Percentiles rank a stretch among this genome's conserved stretches.
phyloP scores from a whole-genome alignment of 64 coral and sea anemone genomes.

The Orbicella faveolata region DNA sequence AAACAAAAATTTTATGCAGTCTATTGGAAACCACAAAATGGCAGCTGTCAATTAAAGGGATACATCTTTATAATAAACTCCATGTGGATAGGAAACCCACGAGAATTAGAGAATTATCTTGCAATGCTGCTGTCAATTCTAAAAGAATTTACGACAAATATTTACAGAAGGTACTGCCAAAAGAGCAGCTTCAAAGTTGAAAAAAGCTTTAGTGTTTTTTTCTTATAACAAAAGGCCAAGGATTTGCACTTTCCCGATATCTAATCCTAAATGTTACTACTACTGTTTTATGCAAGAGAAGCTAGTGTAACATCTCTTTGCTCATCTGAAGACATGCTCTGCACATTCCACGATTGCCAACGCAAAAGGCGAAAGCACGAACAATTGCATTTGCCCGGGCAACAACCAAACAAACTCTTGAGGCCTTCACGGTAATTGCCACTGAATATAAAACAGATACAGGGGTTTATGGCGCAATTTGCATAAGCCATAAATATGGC shows the following conservation, averaged over 20 bases:
- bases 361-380: background rate
- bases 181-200: background rate
- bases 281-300: background rate
- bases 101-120: background rate
- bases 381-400: background rate
- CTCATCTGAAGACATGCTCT: background rate
- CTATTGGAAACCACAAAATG: background rate
- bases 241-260: background rate
- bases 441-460: constrained; percentile 30
- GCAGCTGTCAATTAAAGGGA: constrained; percentile 8
- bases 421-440: constrained; percentile 26
- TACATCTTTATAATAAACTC: background rate
- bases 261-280: background rate
- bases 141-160: background rate
- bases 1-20: background rate
- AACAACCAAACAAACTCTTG: constrained; percentile 26
- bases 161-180: background rate
- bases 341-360: constrained; percentile 18
- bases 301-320: constrained; percentile 12
- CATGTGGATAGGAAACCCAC: background rate
- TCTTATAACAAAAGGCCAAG: too few species aligned
- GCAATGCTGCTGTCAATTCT: background rate
- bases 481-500: background rate
- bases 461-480: constrained; percentile 27
- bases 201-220: background rate